Base-by-base conservation (phyloP, 2,113 vertebrate species). In the Hemicordylus capensis region DNA sequence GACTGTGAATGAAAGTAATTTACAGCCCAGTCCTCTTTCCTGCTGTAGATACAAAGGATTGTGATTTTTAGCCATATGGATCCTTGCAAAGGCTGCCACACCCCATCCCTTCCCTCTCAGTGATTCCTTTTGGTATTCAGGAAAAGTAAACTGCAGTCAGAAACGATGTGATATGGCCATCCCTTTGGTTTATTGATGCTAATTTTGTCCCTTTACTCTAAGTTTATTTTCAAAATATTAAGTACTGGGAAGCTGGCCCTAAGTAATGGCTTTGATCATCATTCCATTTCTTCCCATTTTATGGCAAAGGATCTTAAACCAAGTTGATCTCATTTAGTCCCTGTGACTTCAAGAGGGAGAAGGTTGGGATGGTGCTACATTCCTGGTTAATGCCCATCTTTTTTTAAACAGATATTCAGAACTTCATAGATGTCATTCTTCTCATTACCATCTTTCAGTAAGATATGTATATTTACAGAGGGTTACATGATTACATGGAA, bases 121-220 rank as follows among this genome's bases (percentile, higher is more conserved):
- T 88, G 84, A 93, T 94, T 94, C 89, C 86, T 94, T 91, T 83
- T 94, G 90, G 91, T 91, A 96, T 96, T 96, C 95, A 89, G 70
- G 91, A 92, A 93, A 96, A 88, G 91, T 94, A 95, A 94, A 89
- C 91, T 92, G 90, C 94, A 95, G 95, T 95, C 93, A 96, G 96
- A 95, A 95, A 92, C 84, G 89, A 94, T 74, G 76, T 87, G 90
- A 88, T 94, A 80, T 91, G 91, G 54, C 42, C 76, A 42, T 85
- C 70, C 19, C n/a, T 87, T 90, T 93, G 87, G 94, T 95, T 93
- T 85, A 46, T 84, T 93, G 92, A 93, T 93, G 92, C 88, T 77
- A 84, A 76, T 24, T n/a, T 78, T 80, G 37, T 81, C 88, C 92
- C 91, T 92, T 91, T 94, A 87, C 79, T 69, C 26, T 72, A 93